Evolutionary conservation across 1,140 invertebrate genomes (phyloP).

Genomic region (Leptinotarsa defecta): DNA sequence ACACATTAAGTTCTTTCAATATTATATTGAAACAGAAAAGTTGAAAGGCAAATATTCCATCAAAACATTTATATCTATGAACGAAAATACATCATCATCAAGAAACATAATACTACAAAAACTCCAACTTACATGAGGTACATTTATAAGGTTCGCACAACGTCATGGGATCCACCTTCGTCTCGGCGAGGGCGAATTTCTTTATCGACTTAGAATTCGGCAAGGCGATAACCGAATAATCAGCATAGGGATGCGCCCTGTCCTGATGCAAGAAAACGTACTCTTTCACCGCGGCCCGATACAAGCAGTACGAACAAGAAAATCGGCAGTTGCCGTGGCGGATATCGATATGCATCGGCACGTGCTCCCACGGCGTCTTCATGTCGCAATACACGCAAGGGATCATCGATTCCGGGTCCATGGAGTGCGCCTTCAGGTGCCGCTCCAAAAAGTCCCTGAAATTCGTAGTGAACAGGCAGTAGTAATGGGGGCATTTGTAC

Average conservation of each 20-base stretch:
- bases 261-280: constrained; percentile 63
- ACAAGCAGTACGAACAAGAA: constrained; percentile 66
- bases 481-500: constrained; percentile 64
- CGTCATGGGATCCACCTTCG: constrained; percentile 28
- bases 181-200: constrained; percentile 31
- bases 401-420: constrained; percentile 32
- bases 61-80: too few relatives aligned
- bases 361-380: constrained; percentile 41
- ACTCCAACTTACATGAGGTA: constrained; percentile 15
- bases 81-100: not conserved
- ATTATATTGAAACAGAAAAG: too few relatives aligned
- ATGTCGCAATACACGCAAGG: constrained; percentile 52
- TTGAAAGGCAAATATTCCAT: too few relatives aligned
- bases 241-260: constrained; percentile 32
- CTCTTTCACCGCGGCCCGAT: constrained; percentile 58
- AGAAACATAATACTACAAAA: not conserved
- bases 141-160: constrained; percentile 36
- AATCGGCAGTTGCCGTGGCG: constrained; percentile 61
- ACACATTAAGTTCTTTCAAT: too few relatives aligned
- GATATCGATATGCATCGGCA: constrained; percentile 46
- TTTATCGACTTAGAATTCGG: constrained; percentile 15
- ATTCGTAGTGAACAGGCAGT: constrained; percentile 61
- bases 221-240: constrained; percentile 31
- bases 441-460: constrained; percentile 50
- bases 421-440: constrained; percentile 57